Evolutionary conservation across 2,888 invertebrate genomes (phyloP).

Genomic region (Hololepta plana): DNA sequence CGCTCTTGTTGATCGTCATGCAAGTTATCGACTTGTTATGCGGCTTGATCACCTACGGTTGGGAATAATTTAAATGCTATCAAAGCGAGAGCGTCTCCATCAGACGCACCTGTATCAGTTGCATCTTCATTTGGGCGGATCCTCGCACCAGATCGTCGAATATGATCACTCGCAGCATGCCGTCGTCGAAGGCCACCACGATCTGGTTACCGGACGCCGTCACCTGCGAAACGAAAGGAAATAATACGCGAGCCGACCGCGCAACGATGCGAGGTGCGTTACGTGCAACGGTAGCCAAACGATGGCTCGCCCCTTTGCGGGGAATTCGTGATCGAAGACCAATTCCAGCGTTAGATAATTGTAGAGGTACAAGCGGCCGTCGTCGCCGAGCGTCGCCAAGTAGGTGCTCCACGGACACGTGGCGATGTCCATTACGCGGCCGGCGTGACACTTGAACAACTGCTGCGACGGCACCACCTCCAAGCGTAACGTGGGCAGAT

Average conservation of each 20-base stretch:
- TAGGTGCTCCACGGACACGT: slow-evolving; percentile 50
- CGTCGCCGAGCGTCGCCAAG: slow-evolving; percentile 52
- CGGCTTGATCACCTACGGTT: slow-evolving; percentile 37
- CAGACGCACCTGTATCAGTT: slow-evolving; percentile 12
- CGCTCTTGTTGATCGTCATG: slow-evolving; percentile 37
- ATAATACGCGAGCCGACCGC: no score
- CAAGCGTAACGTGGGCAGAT: slow-evolving; percentile 36
- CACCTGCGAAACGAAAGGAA: slow-evolving; percentile 30
- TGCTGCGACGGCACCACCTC: slow-evolving; percentile 25
- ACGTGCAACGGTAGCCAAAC: slow-evolving; percentile 57
- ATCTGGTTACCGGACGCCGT: slow-evolving; percentile 45
- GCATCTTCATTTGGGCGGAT: slow-evolving; percentile 6
- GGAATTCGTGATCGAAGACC: slow-evolving; percentile 41
- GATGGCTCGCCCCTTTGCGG: slow-evolving; percentile 34
- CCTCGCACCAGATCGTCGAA: slow-evolving; percentile 10
- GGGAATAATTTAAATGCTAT: not conserved
- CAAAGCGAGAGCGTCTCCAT: slow-evolving; percentile 1
- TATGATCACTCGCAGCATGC: slow-evolving; percentile 40
- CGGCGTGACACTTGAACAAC: slow-evolving; percentile 56
- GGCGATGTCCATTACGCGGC: slow-evolving; percentile 48
- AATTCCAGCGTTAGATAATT: slow-evolving; percentile 41
- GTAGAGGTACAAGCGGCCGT: slow-evolving; percentile 56
- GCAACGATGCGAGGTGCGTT: slow-evolving; percentile 14
- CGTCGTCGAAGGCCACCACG: slow-evolving; percentile 52
- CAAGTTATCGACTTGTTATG: slow-evolving; percentile 43